These are phyloP conservation scores for Boulengeromyrus knoepffleri DNA, from an alignment of 2,113 vertebrate species.

Conservation along the genomic window DNA sequence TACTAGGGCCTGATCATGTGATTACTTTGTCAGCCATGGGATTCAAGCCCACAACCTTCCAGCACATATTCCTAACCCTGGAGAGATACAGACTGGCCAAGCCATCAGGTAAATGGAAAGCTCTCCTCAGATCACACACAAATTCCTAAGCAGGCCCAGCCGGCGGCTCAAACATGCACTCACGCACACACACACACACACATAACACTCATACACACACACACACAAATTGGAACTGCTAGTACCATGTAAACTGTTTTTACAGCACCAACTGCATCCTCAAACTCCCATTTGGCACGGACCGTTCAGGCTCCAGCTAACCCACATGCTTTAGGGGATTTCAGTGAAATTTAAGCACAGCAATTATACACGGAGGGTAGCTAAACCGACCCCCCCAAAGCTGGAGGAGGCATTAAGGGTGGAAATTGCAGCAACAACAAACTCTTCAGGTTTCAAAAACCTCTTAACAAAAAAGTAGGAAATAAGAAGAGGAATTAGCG, in stretches of 20 bases:
- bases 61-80: background rate
- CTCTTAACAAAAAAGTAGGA: background rate
- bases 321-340: background rate
- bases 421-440: background rate
- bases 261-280: background rate
- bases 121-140: background rate
- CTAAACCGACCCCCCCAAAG: background rate
- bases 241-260: background rate
- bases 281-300: background rate
- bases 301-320: background rate
- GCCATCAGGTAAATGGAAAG: background rate
- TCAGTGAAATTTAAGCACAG: constrained; percentile 4
- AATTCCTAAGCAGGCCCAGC: background rate
- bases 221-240: background rate
- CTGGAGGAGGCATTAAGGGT: background rate
- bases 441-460: background rate
- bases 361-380: background rate
- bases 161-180: no score
- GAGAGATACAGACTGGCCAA: background rate
- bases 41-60: background rate
- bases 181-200: no score
- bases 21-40: background rate
- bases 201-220: no score
- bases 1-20: background rate
- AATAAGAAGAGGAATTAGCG: background rate